Evolutionary conservation across 2,797 vertebrate genomes (phyloP).

Genomic region (Cossypha heuglini): DNA sequence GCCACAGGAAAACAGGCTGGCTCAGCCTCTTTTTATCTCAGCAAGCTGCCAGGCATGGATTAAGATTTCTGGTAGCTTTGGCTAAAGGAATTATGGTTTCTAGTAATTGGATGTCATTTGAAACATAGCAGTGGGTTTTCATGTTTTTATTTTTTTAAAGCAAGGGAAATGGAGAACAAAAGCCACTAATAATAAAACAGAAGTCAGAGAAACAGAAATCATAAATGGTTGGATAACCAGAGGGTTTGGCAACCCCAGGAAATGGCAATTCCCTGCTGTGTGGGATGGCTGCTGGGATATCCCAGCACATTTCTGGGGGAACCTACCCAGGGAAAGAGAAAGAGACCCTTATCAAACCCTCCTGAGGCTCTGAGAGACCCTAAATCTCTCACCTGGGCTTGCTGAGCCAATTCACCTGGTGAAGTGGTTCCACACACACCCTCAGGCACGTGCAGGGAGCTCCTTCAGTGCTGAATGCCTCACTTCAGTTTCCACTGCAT

Average conservation of each 20-base stretch:
- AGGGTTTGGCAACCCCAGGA: not conserved
- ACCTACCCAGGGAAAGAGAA: not conserved
- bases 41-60: conserved; percentile 60
- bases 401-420: not conserved
- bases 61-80: conserved; percentile 70
- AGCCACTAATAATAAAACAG: not conserved
- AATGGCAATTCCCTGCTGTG: not conserved
- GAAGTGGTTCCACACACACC: not conserved
- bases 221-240: not conserved
- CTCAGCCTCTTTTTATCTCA: conserved; percentile 68
- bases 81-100: conserved; percentile 71
- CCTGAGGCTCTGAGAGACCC: not conserved
- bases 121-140: conserved; percentile 33
- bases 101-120: conserved; percentile 61
- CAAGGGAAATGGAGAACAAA: not conserved
- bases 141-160: conserved; percentile 3
- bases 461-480: fast-evolving
- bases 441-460: fast-evolving
- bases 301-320: not conserved
- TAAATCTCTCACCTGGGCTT: not conserved
- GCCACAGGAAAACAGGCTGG: conserved; percentile 50
- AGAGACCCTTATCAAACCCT: not conserved
- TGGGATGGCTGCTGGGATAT: not conserved
- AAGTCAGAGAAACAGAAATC: conserved; percentile 1
- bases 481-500: not conserved